These are phyloP conservation scores for Chiridota heheva DNA, from an alignment of 35 echinoderm and acorn worm species.

Conservation along the genomic window DNA sequence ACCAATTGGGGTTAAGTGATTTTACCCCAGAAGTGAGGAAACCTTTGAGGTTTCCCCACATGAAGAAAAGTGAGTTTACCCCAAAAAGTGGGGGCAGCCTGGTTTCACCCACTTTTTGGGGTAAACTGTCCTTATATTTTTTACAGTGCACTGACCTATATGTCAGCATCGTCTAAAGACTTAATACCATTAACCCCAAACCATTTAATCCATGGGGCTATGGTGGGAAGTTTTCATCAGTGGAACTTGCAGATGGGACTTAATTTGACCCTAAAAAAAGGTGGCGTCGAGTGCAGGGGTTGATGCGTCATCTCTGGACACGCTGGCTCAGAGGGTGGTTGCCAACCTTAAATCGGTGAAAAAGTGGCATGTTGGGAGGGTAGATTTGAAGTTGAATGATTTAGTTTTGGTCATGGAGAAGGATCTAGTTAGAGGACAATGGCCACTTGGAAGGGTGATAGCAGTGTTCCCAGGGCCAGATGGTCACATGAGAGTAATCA, in stretches of 20 bases:
- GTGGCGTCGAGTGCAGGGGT: slow-evolving; percentile 2
- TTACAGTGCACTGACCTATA: background rate
- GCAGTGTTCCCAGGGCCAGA: slow-evolving; percentile 11
- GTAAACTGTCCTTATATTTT: too few species aligned
- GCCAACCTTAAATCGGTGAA: background rate
- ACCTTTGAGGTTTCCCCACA: too few species aligned
- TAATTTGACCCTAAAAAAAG: slow-evolving; percentile 1
- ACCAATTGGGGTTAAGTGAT: too few species aligned
- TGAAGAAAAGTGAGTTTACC: too few species aligned
- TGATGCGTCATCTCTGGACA: slow-evolving; percentile 2
- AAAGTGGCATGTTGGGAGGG: background rate
- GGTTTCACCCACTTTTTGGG: too few species aligned
- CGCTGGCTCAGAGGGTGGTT: background rate
- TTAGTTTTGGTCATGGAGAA: slow-evolving; percentile 19
- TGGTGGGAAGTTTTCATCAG: background rate
- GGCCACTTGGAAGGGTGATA: slow-evolving; percentile 37
- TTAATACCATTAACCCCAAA: background rate
- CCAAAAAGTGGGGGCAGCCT: too few species aligned
- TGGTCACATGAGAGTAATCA: background rate
- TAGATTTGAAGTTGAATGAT: slow-evolving; percentile 11
- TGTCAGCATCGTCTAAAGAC: background rate
- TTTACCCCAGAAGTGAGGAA: too few species aligned
- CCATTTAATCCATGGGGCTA: background rate
- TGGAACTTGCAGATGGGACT: background rate
- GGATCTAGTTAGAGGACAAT: slow-evolving; percentile 14